Base-by-base conservation (phyloP, 2,113 vertebrate species). In the Epinephelus cyanopodus region DNA sequence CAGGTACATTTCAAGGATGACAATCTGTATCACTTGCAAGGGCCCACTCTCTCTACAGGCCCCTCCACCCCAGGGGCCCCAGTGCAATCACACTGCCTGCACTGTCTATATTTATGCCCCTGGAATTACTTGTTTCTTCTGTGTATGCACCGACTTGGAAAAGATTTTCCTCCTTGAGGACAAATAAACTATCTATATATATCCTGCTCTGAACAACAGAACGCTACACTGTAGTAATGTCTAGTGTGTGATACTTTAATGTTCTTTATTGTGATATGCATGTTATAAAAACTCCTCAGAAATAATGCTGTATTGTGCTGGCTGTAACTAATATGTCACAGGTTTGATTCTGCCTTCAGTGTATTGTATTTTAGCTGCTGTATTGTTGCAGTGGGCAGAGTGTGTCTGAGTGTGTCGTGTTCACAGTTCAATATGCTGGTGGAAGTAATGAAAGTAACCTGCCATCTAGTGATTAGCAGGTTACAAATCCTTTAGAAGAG, bases 391-490 rank as follows among this genome's bases (percentile, higher is more conserved):
- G 33, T 37, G 5, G 3, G 19, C 15, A 37, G 45, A 64, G 3
- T 0, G 6, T 10, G 23, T 67, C 13, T 42, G 48, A 33, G 6
- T 10, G 60, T 13, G 8, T 8, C 6, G 52, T 6, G 1, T 23
- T 42, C 45, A 13, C 52, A 12, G n/a, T 0, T 10, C 62, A 63
- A 76, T 50, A 54, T 23, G 54, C 8, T 11, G 66, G 10, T 14
- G 6, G 64, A 37, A 8, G 61, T 75, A 23, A 48, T 45, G 65
- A 81, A 39, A 61, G 60, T 12, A 58, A 77, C 52, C 74, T 63
- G 71, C 75, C 77, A 29, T 60, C 50, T 17, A 37, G 47, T 76
- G 86, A 83, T 92, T 83, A 88, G 76, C 87, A 11, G 85, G 56
- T 70, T 74, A 66, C 61, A 83, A 66, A 78, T 80, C 61, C 71